These are phyloP conservation scores for Loxodonta africana DNA, from an alignment of 2,113 vertebrate genomes.

Conservation along the genomic window DNA sequence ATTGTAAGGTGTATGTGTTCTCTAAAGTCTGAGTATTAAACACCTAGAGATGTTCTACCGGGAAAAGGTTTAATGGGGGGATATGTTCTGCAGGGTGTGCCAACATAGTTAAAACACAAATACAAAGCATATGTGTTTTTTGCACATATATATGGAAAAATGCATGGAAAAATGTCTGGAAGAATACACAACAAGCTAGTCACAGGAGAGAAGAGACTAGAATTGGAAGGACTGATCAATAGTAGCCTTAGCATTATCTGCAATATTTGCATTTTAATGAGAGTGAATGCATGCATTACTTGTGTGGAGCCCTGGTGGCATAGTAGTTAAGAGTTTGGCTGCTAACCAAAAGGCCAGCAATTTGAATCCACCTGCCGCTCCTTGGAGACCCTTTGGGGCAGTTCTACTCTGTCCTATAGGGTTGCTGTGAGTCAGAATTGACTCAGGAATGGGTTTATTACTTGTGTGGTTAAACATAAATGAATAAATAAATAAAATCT, in stretches of 20 bases:
- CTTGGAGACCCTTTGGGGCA: too few relatives aligned
- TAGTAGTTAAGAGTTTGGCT: too few relatives aligned
- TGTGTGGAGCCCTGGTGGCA: neutral
- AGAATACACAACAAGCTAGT: neutral
- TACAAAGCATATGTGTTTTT: neutral
- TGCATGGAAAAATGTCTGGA: neutral
- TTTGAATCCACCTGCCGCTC: too few relatives aligned
- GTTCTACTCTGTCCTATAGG: too few relatives aligned
- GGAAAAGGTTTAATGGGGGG: neutral
- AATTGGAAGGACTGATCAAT: neutral
- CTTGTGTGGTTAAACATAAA: neutral
- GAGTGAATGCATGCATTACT: neutral
- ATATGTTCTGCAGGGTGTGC: neutral
- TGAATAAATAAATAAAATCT: neutral
- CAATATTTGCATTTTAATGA: constrained; percentile 49
- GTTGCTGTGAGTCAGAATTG: too few relatives aligned
- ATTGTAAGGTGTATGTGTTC: neutral
- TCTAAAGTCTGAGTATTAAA: constrained; percentile 25
- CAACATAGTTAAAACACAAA: neutral
- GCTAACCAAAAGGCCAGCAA: too few relatives aligned
- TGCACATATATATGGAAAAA: neutral
- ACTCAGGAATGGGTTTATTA: neutral
- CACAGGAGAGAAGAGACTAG: neutral
- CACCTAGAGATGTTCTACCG: neutral
- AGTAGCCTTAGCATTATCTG: neutral